Conservation (phyloP, 2,797 vertebrate species). For the Gallinago nigripennis region DNA sequence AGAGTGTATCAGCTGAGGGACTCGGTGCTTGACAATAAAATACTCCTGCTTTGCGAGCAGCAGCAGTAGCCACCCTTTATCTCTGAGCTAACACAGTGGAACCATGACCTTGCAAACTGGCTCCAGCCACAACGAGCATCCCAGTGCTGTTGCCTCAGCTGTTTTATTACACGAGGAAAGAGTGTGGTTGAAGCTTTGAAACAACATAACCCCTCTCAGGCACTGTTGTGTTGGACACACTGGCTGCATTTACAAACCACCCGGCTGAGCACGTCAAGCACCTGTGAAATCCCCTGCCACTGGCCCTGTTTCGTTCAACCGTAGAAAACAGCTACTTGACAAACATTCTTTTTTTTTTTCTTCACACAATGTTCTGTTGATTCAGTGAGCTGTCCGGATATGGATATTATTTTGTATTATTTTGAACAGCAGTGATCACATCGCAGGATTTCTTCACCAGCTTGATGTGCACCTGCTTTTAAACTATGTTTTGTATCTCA, state of each 20-base stretch:
- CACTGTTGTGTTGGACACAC: not conserved
- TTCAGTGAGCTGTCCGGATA: constrained; percentile 39
- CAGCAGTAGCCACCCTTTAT: not conserved
- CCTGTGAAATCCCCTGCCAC: not conserved
- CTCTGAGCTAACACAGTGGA: not conserved
- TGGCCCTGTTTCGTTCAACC: not conserved
- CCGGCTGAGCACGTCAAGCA: not conserved
- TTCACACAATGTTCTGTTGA: not conserved
- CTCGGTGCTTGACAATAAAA: not conserved
- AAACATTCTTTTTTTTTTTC: not conserved
- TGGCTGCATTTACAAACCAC: not conserved
- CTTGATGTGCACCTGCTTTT: constrained; percentile 2
- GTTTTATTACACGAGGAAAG: not conserved
- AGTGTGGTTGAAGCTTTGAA: not conserved
- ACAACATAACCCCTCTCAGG: not conserved
- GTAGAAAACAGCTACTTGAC: not conserved
- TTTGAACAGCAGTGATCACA: not conserved
- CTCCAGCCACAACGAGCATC: not conserved
- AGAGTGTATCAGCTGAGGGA: not conserved
- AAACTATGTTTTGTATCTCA: not conserved
- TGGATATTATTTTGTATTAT: not conserved
- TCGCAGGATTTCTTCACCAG: not conserved
- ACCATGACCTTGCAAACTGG: not conserved
- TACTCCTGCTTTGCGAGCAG: not conserved
- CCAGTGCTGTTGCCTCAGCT: not conserved